Evolutionary conservation across 2,888 invertebrate species (phyloP).

Genomic region (Melanophora roralis): DNA sequence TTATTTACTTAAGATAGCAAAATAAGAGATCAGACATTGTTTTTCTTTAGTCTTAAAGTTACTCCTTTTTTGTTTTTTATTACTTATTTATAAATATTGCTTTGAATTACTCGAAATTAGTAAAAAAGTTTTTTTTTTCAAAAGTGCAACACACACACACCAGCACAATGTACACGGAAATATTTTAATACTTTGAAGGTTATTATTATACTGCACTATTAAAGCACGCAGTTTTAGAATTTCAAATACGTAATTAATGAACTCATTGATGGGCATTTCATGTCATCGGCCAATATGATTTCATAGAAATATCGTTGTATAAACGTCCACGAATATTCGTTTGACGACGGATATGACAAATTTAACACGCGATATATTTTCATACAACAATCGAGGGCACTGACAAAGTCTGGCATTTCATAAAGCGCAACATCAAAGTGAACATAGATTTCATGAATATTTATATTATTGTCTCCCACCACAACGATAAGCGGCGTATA

Average conservation of each 20-base stretch:
- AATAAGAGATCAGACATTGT: no score
- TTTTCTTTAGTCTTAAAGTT: no score
- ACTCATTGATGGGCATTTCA: conserved; percentile 60
- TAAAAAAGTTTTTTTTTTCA: no score
- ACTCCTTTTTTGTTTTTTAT: no score
- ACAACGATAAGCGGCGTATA: conserved; percentile 61
- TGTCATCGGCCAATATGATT: conserved; percentile 52
- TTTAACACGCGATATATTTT: conserved; percentile 62
- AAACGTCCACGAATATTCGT: conserved; percentile 63
- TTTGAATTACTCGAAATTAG: no score
- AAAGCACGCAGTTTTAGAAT: conserved; percentile 2
- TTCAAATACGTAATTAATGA: conserved; percentile 57
- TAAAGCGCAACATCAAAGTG: conserved; percentile 61
- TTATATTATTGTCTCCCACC: conserved; percentile 58
- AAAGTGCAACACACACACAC: no score
- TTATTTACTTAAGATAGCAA: no score
- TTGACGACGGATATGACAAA: conserved; percentile 60
- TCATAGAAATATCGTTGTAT: conserved; percentile 63
- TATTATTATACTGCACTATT: not conserved
- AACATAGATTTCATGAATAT: conserved; percentile 63
- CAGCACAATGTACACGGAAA: not conserved
- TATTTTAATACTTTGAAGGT: not conserved
- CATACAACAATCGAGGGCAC: conserved; percentile 61
- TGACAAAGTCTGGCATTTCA: conserved; percentile 62
- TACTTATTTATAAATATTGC: no score